Conservation (phyloP, 2,113 vertebrate species). For the Notechis scutatus region DNA sequence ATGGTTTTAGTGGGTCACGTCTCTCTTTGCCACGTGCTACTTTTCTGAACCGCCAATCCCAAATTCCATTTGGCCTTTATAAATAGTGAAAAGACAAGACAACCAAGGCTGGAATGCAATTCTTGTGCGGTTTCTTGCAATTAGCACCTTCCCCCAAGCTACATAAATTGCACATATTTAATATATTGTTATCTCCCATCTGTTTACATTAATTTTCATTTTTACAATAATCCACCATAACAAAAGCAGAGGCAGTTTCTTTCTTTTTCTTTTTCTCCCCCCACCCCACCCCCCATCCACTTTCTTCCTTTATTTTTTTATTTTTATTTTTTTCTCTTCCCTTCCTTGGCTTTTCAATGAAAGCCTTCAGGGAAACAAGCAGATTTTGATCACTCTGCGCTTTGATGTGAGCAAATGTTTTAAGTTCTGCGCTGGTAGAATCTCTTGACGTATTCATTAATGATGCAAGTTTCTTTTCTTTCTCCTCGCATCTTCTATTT, state of each 20-base stretch:
- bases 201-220: constrained; percentile 68
- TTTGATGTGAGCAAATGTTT: constrained; percentile 68
- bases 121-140: constrained; percentile 46
- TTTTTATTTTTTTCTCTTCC: background rate
- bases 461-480: constrained; percentile 58
- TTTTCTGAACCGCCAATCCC: constrained; percentile 16
- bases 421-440: constrained; percentile 61
- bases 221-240: constrained; percentile 53
- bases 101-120: constrained; percentile 19
- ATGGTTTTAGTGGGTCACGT: background rate
- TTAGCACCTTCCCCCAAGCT: constrained; percentile 61
- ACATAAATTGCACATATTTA: constrained; percentile 56
- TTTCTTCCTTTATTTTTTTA: constrained; percentile 25
- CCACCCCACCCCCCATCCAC: no score
- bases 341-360: constrained; percentile 41
- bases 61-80: background rate
- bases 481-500: constrained; percentile 42
- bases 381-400: constrained; percentile 59
- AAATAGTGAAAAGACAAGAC: constrained; percentile 39
- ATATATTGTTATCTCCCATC: constrained; percentile 64
- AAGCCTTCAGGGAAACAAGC: constrained; percentile 59
- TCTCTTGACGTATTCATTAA: constrained; percentile 54
- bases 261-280: background rate
- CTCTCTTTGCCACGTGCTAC: background rate
- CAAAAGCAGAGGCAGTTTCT: constrained; percentile 39